Conservation (phyloP, 1,140 invertebrate species). For the Teleogryllus occipitalis region DNA sequence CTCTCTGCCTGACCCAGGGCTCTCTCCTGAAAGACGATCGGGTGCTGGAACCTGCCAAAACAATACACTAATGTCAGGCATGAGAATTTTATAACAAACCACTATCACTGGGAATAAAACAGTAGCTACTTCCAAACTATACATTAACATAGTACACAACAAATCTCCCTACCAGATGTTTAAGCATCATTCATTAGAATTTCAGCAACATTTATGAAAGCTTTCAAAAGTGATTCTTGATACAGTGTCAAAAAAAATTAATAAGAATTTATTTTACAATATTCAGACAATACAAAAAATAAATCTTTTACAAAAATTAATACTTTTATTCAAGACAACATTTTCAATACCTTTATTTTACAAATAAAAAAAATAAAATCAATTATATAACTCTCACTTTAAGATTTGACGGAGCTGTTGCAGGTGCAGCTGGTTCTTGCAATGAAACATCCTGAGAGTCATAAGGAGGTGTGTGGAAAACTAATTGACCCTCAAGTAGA, state of each 20-base stretch:
- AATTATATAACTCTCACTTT: neutral
- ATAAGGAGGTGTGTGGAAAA: conserved; percentile 84
- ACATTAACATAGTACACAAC: too few relatives aligned
- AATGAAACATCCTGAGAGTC: conserved; percentile 68
- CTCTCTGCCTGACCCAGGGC: conserved; percentile 10
- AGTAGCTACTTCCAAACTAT: too few relatives aligned
- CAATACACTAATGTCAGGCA: neutral
- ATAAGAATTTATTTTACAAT: neutral
- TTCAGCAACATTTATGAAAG: too few relatives aligned
- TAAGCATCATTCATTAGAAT: too few relatives aligned
- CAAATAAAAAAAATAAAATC: neutral
- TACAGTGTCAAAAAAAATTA: neutral
- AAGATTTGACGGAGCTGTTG: neutral
- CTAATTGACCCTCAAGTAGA: conserved; percentile 74
- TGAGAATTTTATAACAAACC: neutral
- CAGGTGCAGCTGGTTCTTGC: conserved; percentile 45
- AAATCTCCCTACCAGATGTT: too few relatives aligned
- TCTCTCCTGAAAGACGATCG: neutral
- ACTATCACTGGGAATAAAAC: too few relatives aligned
- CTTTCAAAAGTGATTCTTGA: too few relatives aligned
- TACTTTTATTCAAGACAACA: neutral
- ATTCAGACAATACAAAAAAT: neutral
- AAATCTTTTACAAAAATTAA: neutral
- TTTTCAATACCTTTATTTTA: neutral
- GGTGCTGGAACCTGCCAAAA: neutral